These are phyloP conservation scores for Syritta pipiens DNA, from an alignment of 2,888 invertebrate species.

Conservation along the genomic window DNA sequence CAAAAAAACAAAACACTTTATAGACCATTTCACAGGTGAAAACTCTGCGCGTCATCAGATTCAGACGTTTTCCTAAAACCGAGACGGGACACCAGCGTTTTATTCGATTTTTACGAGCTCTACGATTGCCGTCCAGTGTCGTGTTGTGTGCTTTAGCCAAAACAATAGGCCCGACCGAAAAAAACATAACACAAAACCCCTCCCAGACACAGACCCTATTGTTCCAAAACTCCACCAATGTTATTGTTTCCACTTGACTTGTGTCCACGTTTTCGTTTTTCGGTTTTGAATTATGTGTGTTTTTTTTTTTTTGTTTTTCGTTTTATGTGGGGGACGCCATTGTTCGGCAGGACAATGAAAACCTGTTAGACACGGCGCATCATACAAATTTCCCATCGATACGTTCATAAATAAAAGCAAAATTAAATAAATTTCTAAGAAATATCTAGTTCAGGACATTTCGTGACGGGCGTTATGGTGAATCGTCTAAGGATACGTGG, in stretches of 20 bases:
- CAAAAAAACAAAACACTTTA: no score
- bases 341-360: constrained; percentile 46
- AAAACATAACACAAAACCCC: background rate
- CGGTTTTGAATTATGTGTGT: constrained; percentile 44
- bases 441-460: constrained; percentile 61
- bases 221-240: constrained; percentile 19
- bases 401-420: constrained; percentile 60
- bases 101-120: constrained; percentile 56
- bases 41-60: constrained; percentile 51
- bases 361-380: constrained; percentile 51
- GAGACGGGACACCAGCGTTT: constrained; percentile 37
- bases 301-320: constrained; percentile 9
- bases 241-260: constrained; percentile 69
- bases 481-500: constrained; percentile 40
- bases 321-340: constrained; percentile 39
- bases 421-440: constrained; percentile 60
- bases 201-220: constrained; percentile 22
- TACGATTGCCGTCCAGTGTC: background rate
- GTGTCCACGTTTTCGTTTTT: constrained; percentile 45
- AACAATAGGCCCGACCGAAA: constrained; percentile 38
- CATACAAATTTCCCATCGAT: constrained; percentile 47
- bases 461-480: constrained; percentile 43
- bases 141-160: background rate
- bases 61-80: constrained; percentile 38
- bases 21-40: constrained; percentile 59